These are phyloP conservation scores for Camponotus floridanus DNA, from an alignment of 1,140 invertebrate genomes.

Conservation along the genomic window DNA sequence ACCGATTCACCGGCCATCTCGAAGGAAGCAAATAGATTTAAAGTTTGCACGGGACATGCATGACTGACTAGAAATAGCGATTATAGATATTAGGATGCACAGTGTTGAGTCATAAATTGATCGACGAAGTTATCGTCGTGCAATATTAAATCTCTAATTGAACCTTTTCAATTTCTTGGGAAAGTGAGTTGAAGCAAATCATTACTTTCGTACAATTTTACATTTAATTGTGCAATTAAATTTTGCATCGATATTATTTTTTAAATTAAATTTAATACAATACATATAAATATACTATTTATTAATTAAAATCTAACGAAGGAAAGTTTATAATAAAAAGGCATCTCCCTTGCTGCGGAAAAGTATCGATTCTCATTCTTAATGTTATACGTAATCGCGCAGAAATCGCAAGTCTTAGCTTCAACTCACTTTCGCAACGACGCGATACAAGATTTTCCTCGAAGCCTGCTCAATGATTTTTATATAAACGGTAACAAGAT, in stretches of 20 bases:
- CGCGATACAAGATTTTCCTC: constrained; percentile 24
- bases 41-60: neutral
- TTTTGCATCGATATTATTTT: neutral
- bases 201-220: too few species aligned
- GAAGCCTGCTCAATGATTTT: constrained; percentile 40
- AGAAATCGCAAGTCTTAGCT: constrained; percentile 36
- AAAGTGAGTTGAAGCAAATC: neutral
- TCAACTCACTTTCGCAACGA: neutral
- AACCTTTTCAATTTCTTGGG: neutral
- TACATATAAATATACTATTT: neutral
- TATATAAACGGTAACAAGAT: constrained; percentile 55
- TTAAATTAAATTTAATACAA: neutral
- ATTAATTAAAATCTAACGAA: neutral
- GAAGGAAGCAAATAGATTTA: constrained; percentile 34
- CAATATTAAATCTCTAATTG: neutral
- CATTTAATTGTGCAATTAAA: neutral
- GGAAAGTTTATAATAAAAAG: neutral
- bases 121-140: neutral
- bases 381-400: constrained; percentile 13
- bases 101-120: neutral
- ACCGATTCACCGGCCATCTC: neutral
- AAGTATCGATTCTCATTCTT: neutral
- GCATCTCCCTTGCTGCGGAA: neutral
- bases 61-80: constrained; percentile 6
- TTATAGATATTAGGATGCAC: neutral